phyloP scores from a whole-genome alignment of 2,888 invertebrate species.

The Xestia c-nigrum region DNA sequence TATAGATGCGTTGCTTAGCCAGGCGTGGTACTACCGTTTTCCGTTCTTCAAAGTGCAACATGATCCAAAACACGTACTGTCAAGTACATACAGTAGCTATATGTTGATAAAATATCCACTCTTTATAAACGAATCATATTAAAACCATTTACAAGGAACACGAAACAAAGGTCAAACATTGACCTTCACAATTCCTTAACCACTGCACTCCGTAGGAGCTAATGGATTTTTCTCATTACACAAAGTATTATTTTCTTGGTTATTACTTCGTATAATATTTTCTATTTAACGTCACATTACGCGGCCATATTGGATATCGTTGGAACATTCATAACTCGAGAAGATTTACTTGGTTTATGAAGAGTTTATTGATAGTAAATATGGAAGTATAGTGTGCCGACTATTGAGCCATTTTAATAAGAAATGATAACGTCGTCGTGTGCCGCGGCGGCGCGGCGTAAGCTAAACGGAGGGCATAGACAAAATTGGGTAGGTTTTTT shows the following conservation, averaged over 20 bases:
- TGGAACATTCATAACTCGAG: background rate
- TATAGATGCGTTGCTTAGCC: background rate
- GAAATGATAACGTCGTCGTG: background rate
- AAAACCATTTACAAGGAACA: slow-evolving; percentile 21
- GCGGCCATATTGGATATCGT: slow-evolving; percentile 29
- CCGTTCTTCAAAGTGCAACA: background rate
- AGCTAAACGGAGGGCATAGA: background rate
- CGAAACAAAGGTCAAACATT: slow-evolving; percentile 28
- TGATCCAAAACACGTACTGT: background rate
- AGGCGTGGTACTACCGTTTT: background rate
- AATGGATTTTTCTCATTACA: slow-evolving; percentile 61
- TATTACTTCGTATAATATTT: slow-evolving; percentile 44
- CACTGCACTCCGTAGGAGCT: slow-evolving; percentile 45
- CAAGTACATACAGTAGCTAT: background rate
- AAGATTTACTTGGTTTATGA: slow-evolving; percentile 16
- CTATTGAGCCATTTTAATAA: background rate
- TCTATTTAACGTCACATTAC: slow-evolving; percentile 39
- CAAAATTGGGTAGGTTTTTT: background rate
- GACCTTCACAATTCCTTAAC: slow-evolving; percentile 40
- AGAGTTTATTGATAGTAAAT: slow-evolving; percentile 32
- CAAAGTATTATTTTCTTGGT: slow-evolving; percentile 45
- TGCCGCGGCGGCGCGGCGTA: background rate
- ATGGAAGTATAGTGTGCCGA: background rate
- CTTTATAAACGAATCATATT: slow-evolving; percentile 10
- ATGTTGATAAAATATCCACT: background rate